These are phyloP conservation scores for Hypanus sabinus DNA, from an alignment of 2,113 vertebrate species.

Conservation along the genomic window DNA sequence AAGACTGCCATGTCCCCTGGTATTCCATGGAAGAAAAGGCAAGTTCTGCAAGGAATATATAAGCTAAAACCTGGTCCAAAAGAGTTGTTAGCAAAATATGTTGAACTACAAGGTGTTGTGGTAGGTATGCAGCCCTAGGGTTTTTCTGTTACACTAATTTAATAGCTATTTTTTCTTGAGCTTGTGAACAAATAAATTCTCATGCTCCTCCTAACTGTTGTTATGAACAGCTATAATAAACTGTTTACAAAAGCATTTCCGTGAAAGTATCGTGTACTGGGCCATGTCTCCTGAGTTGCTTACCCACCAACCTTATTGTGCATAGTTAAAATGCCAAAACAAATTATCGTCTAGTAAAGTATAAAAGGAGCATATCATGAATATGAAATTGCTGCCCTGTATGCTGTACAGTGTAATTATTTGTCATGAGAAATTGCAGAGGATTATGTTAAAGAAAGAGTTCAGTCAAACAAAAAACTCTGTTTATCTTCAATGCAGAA, in stretches of 20 bases:
- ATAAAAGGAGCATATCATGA: conserved; percentile 9
- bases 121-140: too few species aligned
- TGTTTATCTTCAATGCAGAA: conserved; percentile 22
- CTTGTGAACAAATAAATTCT: neutral
- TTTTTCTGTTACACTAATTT: neutral
- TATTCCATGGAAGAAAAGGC: neutral
- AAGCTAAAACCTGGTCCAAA: neutral
- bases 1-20: neutral
- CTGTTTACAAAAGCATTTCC: neutral
- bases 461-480: neutral
- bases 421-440: neutral
- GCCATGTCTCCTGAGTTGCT: neutral
- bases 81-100: neutral
- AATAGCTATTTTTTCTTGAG: neutral
- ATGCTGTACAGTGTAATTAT: neutral
- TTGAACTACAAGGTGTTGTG: neutral
- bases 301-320: neutral
- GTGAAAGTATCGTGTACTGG: neutral
- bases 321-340: neutral
- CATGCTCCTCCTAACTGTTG: neutral
- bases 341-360: conserved; percentile 6
- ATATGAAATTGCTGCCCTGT: neutral
- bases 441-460: neutral
- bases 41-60: neutral
- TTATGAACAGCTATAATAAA: neutral